Base-by-base conservation (phyloP, 1,140 invertebrate species). In the Drosophila nikananu region DNA sequence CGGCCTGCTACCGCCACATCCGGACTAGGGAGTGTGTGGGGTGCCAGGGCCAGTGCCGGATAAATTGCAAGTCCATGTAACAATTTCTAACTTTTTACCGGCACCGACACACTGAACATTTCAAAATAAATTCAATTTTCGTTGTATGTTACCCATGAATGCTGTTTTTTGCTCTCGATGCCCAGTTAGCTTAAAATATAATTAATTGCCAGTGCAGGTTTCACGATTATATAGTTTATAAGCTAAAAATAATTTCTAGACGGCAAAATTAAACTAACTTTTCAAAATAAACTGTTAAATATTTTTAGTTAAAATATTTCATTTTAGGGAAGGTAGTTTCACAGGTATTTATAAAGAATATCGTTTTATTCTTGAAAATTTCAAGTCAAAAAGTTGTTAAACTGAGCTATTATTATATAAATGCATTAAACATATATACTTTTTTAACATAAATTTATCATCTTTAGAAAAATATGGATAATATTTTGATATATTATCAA, bases 91-190 rank as follows among this genome's bases (percentile, higher is more conserved):
- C 17, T 44, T 59, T 51, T 54, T 17, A 9, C 27, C n/a, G 70
- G 66, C 52, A 37, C 8, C 8, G 21, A 25, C 32, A 41, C 35
- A 21, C 21, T 49, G 49, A 39, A 46, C 12, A 19, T 61, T 73
- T 52, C 15, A 54, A 60, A 73, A 73, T 73, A 61, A 73, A 61
- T 51, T 51, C 37, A 52, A n/a, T 25, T 72, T 52, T 48, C n/a
- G 46, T 73, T 41, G 37, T 35, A 51, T 51, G 67, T 49, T 60
- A 35, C 17, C 46, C 6, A 41, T 35, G 21, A 10, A 51, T 19
- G 9, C 6, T 4, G 3, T 32, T 25, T 3, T 46, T 49, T 61
- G 58, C 25, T 32, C 9, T 59, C 2, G 10, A 19, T 1, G 17
- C 17, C 2, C 3, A 55, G 3, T 9, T 17, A 13, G 9, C 19